A percentile compares a stretch with the other conserved stretches of the same genome.
Evolutionary conservation across 2,888 invertebrate species (phyloP).

Genomic region (Ormia ochracea): DNA sequence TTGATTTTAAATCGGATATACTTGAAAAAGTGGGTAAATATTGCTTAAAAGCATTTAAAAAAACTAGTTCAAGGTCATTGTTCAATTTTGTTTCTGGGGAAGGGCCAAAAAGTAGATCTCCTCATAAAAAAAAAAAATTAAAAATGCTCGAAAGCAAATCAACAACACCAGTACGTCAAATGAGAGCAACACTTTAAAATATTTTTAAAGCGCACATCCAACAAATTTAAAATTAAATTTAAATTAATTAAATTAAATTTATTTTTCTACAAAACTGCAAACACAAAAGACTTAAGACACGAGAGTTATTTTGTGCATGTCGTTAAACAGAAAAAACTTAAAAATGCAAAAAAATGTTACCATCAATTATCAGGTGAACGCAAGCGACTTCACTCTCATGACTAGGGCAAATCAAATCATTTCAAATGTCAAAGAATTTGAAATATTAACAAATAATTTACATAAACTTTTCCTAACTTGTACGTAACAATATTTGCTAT

Average conservation of each 20-base stretch:
- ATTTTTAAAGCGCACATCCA: not conserved
- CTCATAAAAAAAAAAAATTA: not conserved
- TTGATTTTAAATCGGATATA: not conserved
- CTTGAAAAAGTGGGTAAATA: not conserved
- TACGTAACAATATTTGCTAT: no score
- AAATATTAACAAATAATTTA: no score
- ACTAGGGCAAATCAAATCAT: no score
- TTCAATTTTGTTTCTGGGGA: conserved; percentile 39
- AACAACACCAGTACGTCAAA: not conserved
- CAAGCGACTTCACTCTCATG: no score
- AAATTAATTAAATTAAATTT: no score
- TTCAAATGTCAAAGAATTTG: no score
- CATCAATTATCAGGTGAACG: not conserved
- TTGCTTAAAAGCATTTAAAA: conserved; percentile 8
- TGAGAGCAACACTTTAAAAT: not conserved
- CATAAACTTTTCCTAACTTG: no score
- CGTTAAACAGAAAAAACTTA: not conserved
- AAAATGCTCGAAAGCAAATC: not conserved
- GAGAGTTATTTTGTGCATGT: not conserved
- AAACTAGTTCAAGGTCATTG: conserved; percentile 62
- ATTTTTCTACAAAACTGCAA: not conserved
- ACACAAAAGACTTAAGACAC: not conserved
- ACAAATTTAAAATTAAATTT: no score
- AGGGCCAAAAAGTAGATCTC: conserved; percentile 1
- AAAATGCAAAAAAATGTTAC: no score